Conservation (phyloP, 2,113 vertebrate species). For the Platichthys stellatus region DNA sequence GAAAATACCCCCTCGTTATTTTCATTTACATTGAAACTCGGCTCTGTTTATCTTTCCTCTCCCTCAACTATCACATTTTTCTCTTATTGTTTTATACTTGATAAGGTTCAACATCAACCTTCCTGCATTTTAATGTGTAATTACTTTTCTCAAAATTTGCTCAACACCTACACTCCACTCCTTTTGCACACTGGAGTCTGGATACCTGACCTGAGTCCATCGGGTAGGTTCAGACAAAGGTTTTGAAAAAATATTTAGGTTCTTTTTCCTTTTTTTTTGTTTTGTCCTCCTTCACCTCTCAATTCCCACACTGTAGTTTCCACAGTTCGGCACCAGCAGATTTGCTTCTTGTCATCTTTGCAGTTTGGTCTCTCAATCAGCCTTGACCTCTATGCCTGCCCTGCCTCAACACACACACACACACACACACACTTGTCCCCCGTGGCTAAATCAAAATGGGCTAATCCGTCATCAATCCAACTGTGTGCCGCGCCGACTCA, state of each 20-base stretch:
- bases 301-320: constrained; percentile 3
- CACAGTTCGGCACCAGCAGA: constrained; percentile 17
- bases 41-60: not conserved
- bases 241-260: too few relatives aligned
- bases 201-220: too few relatives aligned
- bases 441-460: constrained; percentile 45
- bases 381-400: constrained; percentile 16
- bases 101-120: not conserved
- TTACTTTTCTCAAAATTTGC: too few relatives aligned
- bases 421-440: constrained; percentile 22
- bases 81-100: constrained; percentile 3
- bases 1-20: too few relatives aligned
- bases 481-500: not conserved
- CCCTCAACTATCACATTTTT: not conserved
- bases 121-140: not conserved
- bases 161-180: not conserved
- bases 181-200: too few relatives aligned
- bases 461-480: constrained; percentile 56
- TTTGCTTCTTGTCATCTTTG: constrained; percentile 21
- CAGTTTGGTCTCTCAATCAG: constrained; percentile 32
- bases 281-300: not conserved
- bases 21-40: too few relatives aligned
- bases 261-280: not conserved
- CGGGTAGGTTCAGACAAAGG: too few relatives aligned
- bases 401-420: not conserved